Conservation (phyloP, 2,113 vertebrate species). For the Saimiri boliviensis region DNA sequence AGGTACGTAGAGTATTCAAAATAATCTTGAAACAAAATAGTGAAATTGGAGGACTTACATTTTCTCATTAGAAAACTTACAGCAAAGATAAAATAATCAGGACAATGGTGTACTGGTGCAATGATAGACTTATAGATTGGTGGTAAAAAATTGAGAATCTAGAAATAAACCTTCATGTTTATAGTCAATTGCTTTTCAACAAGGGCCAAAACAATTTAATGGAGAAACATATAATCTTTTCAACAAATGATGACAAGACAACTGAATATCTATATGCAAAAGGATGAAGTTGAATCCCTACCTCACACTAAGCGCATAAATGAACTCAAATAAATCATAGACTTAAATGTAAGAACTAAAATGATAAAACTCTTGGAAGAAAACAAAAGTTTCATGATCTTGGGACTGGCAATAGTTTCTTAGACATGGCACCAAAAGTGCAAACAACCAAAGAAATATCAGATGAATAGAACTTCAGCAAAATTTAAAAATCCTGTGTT, state of each 20-base stretch:
- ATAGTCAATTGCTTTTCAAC: background rate
- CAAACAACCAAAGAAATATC: too few species aligned
- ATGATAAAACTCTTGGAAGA: too few species aligned
- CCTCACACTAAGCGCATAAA: background rate
- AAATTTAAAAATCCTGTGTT: too few species aligned
- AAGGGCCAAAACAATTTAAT: background rate
- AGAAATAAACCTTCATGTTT: background rate
- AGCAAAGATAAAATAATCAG: background rate
- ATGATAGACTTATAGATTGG: background rate
- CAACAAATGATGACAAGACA: background rate
- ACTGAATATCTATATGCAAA: background rate
- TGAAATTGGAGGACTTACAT: background rate
- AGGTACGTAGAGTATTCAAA: background rate
- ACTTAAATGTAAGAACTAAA: background rate
- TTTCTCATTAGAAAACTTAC: background rate
- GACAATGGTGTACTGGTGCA: background rate
- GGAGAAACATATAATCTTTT: background rate
- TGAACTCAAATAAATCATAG: background rate
- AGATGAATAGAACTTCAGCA: too few species aligned
- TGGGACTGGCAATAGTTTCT: too few species aligned
- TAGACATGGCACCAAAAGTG: too few species aligned
- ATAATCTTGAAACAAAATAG: background rate
- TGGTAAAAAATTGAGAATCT: background rate
- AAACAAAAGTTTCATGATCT: too few species aligned
- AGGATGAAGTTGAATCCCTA: background rate